Base-by-base conservation (phyloP, 2,113 vertebrate genomes). In the Osmerus mordax region DNA sequence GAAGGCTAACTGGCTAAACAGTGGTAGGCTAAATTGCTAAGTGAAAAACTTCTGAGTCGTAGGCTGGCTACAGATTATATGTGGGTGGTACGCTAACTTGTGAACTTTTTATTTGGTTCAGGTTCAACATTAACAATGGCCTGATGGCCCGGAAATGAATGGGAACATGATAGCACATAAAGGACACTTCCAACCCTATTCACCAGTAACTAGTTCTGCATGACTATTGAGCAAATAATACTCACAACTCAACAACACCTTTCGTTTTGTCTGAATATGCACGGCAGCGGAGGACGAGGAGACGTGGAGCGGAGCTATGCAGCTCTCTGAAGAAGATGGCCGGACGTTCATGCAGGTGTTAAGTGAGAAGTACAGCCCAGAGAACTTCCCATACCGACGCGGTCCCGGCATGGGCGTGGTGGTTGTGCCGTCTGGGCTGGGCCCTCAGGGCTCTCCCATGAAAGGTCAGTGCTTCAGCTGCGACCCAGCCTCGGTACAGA, bases 361-460 rank as follows among this genome's bases (percentile, higher is more conserved):
- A 75, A 96, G 94, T 88, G 97, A 99, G 86, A 99, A 99, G 84
- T 99, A 99, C 79, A 99, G 96, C 87, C 97, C 97, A 0, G 97
- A 99, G 88, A 99, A 99, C 88, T 99, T 99, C 67, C 97, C 97
- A 0, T 97, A 94, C 74, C 93, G 97, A 62, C 92, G 97, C 69
- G 96, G 96, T 29, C 95, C 95, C 6, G 96, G 97, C 4, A 92
- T 97, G 89, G 96, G 96, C 1, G 93, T 98, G 65, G 95, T 97
- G 2, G 95, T 98, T 55, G 86, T 91, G n/a, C 88, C 90, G 18
- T 91, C 87, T 12, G 92, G 89, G 21, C 94, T 93, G 0, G 92
- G 89, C 21, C 94, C 93, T 0, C 95, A 98, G 84, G 96, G 95
- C 28, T 98, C 97, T 1, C 97, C 97, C 1, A 95, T 97, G 95